Conservation (phyloP, 1,140 invertebrate species). For the Drosophila kepulauana region DNA sequence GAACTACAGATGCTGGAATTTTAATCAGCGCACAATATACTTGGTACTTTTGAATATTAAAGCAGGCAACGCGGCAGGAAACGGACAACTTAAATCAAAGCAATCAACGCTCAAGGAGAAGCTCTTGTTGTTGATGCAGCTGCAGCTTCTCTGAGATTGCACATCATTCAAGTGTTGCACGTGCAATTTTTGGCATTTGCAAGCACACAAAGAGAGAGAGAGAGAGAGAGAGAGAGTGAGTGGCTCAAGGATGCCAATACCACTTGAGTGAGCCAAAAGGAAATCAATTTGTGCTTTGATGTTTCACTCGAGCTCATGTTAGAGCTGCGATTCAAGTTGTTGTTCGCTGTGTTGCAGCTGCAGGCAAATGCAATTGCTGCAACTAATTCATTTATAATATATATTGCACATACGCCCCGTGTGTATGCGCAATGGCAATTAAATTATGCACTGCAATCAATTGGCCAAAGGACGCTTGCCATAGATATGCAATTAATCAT, state of each 20-base stretch:
- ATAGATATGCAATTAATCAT: conserved; percentile 75
- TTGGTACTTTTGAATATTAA: conserved; percentile 41
- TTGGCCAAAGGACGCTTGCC: conserved; percentile 41
- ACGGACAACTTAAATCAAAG: conserved; percentile 46
- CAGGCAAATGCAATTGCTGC: not conserved
- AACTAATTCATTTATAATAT: conserved; percentile 69
- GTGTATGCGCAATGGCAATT: conserved; percentile 45
- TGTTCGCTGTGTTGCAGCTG: not conserved
- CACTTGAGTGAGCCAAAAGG: conserved; percentile 8
- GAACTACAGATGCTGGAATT: conserved; percentile 16
- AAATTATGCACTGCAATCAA: conserved; percentile 64
- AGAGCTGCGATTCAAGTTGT: conserved; percentile 7
- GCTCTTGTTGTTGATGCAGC: conserved; percentile 1
- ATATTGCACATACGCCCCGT: conserved; percentile 69
- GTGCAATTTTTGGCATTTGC: conserved; percentile 42
- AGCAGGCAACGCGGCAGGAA: conserved; percentile 15
- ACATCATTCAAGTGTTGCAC: conserved; percentile 33
- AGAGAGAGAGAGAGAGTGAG: not conserved
- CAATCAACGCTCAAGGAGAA: conserved; percentile 38
- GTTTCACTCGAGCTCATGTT: conserved; percentile 14
- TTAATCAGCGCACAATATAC: conserved; percentile 38
- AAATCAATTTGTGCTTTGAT: conserved; percentile 49
- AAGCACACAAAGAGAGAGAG: not conserved
- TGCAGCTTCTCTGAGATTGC: conserved; percentile 23
- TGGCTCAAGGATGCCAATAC: conserved; percentile 22